Evolutionary conservation across 2,113 vertebrate genomes (phyloP).

Genomic region (Alces alces): DNA sequence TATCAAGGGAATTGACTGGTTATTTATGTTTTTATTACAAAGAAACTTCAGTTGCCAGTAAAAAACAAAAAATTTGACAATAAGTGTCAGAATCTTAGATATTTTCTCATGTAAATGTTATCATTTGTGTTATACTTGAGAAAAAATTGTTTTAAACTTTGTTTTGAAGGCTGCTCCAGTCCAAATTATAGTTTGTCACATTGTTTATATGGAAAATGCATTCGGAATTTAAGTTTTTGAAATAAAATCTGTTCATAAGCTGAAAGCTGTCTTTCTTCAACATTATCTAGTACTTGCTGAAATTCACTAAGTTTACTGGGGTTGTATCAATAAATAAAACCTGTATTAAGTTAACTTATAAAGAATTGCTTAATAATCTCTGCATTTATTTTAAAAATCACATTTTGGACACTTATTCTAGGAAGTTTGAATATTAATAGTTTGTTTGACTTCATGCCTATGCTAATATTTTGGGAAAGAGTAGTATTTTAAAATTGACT

Average conservation of each 20-base stretch:
- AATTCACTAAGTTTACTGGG: neutral
- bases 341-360: neutral
- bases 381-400: neutral
- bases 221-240: constrained; percentile 8
- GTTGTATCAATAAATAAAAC: neutral
- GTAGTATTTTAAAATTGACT: neutral
- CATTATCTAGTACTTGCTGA: neutral
- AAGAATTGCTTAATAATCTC: neutral
- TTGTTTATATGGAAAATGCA: neutral
- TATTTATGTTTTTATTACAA: neutral
- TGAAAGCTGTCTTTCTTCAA: neutral
- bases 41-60: neutral
- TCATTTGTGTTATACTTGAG: neutral
- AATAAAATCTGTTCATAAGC: neutral
- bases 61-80: neutral
- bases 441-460: neutral
- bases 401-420: neutral
- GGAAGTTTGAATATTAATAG: neutral
- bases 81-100: neutral
- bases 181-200: neutral
- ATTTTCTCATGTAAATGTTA: neutral
- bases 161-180: neutral
- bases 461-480: neutral
- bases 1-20: neutral
- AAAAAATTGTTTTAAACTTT: neutral